phyloP scores from a whole-genome alignment of 2,797 vertebrate species.

The Heliangelus exortis region DNA sequence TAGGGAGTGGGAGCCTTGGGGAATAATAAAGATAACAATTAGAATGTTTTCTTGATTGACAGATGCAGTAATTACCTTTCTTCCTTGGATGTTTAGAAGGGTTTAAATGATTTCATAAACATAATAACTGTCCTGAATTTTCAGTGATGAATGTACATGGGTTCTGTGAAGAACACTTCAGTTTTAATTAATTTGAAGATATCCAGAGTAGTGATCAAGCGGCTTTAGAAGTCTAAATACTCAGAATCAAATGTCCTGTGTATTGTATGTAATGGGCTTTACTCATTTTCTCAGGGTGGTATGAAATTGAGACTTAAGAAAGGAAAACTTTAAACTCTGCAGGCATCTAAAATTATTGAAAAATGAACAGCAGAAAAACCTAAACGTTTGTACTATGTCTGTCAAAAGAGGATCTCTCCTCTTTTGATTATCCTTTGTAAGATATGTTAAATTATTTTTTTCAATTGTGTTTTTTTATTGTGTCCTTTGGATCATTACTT shows the following conservation, averaged over 20 bases:
- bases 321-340: neutral
- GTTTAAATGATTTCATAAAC: conserved; percentile 56
- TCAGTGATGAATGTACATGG: neutral
- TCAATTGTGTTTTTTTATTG: neutral
- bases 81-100: conserved; percentile 31
- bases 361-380: neutral
- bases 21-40: conserved; percentile 51
- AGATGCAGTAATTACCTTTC: conserved; percentile 26
- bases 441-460: neutral
- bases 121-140: conserved; percentile 25
- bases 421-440: neutral
- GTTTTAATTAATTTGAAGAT: conserved; percentile 60
- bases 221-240: neutral
- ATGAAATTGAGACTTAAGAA: neutral
- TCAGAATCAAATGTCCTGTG: neutral
- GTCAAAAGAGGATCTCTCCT: neutral
- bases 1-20: conserved; percentile 31
- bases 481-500: neutral
- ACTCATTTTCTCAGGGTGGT: neutral
- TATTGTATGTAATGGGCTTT: neutral
- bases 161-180: conserved; percentile 43
- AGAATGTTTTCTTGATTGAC: conserved; percentile 36
- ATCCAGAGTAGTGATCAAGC: conserved; percentile 18
- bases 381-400: neutral
- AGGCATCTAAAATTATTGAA: neutral